Evolutionary conservation across 2,113 vertebrate genomes (phyloP), one percentile per base, ranked within the genome.

Genomic region (Acanthisitta chloris): DNA sequence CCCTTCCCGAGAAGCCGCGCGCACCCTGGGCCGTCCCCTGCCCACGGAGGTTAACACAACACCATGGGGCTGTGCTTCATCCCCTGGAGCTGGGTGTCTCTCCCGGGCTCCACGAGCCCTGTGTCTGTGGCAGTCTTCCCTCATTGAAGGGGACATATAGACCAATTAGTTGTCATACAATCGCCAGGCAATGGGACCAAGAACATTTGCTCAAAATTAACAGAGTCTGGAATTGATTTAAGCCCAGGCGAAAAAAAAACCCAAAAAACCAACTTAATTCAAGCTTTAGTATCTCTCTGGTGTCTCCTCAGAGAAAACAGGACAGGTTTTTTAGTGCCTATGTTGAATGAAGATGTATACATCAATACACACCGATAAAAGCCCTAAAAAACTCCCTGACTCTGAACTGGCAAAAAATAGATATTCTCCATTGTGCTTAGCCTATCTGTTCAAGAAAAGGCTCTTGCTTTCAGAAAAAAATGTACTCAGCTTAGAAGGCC

Each of bases 111-210:
- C 36, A 26, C 26, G 3, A 95, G 89, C 67, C 67, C 69, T 3
- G 2, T 4, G 21, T 93, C 83, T 95, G 74, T 40, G 42, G 72
- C 58, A 76, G 91, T 46, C 83, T 95, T 67, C 49, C 54, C 67
- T 95, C 96, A 97, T 96, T 92, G 92, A 92, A 94, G 61, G 77
- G 88, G 96, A 96, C 67, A 38, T 82, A 91, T 4, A 83, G 95
- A 90, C 69, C 89, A 97, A 98, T 98, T 97, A 97, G 64, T 78
- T 96, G 97, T 93, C 92, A 97, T 92, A 87, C 95, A 97, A 97
- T 96, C 72, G 88, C 84, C 58, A 57, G 66, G 94, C 92, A 88
- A 67, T 61, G 65, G 62, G 74, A 92, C 85, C 58, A 62, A 94
- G 84, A 82, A 86, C 88, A 94, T 81, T 92, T 58, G 43, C 79